A percentile compares a stretch with the other conserved stretches of the same genome.
Conservation (phyloP, 1,140 invertebrate species). For the Drosophila lini region DNA sequence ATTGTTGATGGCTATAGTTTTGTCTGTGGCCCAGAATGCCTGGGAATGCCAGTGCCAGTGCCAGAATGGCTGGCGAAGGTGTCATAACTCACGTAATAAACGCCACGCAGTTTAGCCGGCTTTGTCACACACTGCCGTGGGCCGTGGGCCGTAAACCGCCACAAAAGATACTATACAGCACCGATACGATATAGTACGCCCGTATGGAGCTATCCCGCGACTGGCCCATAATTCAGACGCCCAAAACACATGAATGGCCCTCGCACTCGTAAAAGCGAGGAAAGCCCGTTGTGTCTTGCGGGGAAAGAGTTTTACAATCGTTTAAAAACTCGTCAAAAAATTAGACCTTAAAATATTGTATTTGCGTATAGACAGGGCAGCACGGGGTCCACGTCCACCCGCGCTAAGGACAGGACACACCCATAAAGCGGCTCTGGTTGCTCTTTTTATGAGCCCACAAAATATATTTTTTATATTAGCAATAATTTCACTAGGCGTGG, state of each 20-base stretch:
- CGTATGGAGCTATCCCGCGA: constrained; percentile 50
- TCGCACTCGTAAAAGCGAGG: constrained; percentile 69
- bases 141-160: constrained; percentile 59
- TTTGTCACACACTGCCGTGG: constrained; percentile 57
- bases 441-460: constrained; percentile 78
- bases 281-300: constrained; percentile 51
- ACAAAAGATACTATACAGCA: constrained; percentile 39
- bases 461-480: constrained; percentile 82
- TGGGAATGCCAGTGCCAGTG: constrained; percentile 8
- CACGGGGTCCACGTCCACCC: not conserved
- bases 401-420: constrained; percentile 10
- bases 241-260: constrained; percentile 72
- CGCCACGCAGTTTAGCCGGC: constrained; percentile 57
- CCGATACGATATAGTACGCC: constrained; percentile 24
- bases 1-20: constrained; percentile 66
- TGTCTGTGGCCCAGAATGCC: constrained; percentile 19
- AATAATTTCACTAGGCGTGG: constrained; percentile 78
- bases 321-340: constrained; percentile 84
- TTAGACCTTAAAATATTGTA: constrained; percentile 83
- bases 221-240: constrained; percentile 73
- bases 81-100: constrained; percentile 77
- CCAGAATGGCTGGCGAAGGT: constrained; percentile 51
- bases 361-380: constrained; percentile 59
- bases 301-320: constrained; percentile 82
- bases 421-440: constrained; percentile 33